Evolutionary conservation across 2,888 invertebrate species (phyloP), one percentile per base, ranked within the genome.

Genomic region (Nebria salina): DNA sequence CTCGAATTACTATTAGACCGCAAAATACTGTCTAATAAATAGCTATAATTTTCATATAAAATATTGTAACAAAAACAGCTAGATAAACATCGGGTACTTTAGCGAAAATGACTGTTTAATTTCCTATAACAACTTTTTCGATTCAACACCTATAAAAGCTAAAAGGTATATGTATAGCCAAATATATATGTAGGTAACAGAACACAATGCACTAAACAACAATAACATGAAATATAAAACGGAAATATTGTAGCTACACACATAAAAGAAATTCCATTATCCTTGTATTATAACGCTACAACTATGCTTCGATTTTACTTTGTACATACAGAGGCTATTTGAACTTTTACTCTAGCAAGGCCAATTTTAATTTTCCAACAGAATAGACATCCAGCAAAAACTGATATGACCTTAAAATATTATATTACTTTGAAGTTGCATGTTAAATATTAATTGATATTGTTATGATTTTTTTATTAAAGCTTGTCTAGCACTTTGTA

Each of bases 221-320:
- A 54, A 54, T 54, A 54, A 54, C 8, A 54, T 8, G 54, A 54
- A 54, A 54, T 54, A 54, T 13, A 54, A 54, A 54, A 54, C 54
- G 54, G 54, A 54, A 54, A 54, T 54, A 54, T 54, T 54, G 54
- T 54, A 34, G 34, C 34, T 34, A 54, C 54, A 54, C 54, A 54
- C 54, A 54, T 54, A 54, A 54, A 54, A 54, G 54, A 54, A 54
- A 54, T 54, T 54, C 54, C 54, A 54, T 54, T 54, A 54, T 54
- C 54, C 54, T 54, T 54, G 54, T 54, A 54, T 11, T 11, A 8
- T 13, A 54, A 54, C 4, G 13, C 54, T 7, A 54, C 54, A 54
- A 54, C 54, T 11, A 54, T 3, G 54, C 54, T 54, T 54, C 54
- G 7, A 54, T 54, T 54, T 54, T 54, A 54, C 54, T 54, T 54